These are phyloP conservation scores for Pica pica DNA, from an alignment of 2,113 vertebrate species.

Conservation along the genomic window DNA sequence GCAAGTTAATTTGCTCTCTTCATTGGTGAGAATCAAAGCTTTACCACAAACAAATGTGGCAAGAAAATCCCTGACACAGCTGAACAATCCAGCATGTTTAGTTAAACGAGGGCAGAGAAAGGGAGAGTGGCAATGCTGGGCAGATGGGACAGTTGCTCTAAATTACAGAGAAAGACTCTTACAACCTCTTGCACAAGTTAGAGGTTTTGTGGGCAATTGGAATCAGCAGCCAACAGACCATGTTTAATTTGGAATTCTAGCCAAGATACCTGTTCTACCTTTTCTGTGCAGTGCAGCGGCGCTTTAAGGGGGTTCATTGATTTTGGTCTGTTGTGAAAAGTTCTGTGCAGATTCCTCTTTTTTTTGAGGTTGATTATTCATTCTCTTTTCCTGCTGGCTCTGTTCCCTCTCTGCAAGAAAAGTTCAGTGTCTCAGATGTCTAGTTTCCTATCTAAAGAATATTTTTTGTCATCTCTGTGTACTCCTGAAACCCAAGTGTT, in stretches of 20 bases:
- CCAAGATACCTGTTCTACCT: not conserved
- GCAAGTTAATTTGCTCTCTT: not conserved
- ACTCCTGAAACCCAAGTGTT: not conserved
- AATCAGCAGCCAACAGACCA: not conserved
- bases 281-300: not conserved
- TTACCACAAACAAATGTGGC: not conserved
- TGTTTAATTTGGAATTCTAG: not conserved
- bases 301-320: not conserved
- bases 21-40: not conserved
- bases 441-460: not conserved
- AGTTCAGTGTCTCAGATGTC: not conserved
- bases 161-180: not conserved
- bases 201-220: not conserved
- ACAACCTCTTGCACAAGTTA: not conserved
- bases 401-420: not conserved
- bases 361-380: not conserved
- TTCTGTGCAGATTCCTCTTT: not conserved
- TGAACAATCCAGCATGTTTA: too few species aligned
- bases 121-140: not conserved
- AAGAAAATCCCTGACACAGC: not conserved
- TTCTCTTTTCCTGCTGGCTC: not conserved
- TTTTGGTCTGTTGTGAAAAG: not conserved
- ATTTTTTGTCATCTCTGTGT: not conserved
- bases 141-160: not conserved
- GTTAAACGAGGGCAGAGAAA: not conserved